A percentile compares a stretch with the other conserved stretches of the same genome.
Conservation (phyloP, 2,888 invertebrate species). For the Fissipunctia ypsillon region DNA sequence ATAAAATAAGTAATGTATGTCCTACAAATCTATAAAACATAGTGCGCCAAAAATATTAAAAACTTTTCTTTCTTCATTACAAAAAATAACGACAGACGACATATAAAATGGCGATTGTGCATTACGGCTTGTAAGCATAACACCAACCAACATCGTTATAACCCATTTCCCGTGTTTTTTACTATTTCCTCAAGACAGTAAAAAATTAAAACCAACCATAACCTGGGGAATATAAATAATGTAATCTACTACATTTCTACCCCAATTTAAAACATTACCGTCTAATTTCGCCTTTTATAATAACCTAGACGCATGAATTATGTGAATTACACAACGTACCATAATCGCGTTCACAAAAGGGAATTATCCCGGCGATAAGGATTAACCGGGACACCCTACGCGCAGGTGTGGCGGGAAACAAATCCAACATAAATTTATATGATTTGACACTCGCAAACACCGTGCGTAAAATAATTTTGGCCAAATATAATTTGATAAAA, state of each 20-base stretch:
- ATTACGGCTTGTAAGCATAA: constrained; percentile 32
- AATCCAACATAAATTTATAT: constrained; percentile 88
- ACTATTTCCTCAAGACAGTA: constrained; percentile 48
- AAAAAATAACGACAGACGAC: constrained; percentile 23
- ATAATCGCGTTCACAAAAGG: constrained; percentile 71
- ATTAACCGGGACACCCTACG: constrained; percentile 76
- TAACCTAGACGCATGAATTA: constrained; percentile 66
- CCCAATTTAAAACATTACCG: constrained; percentile 55
- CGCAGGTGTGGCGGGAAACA: constrained; percentile 82
- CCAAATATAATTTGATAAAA: constrained; percentile 66
- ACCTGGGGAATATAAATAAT: constrained; percentile 34
- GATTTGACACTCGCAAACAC: constrained; percentile 86
- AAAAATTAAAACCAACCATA: constrained; percentile 27
- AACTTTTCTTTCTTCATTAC: too few species aligned
- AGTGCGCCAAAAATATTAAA: too few species aligned
- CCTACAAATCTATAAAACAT: too few species aligned
- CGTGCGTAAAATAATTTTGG: constrained; percentile 77
- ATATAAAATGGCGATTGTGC: constrained; percentile 26
- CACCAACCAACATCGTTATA: constrained; percentile 22
- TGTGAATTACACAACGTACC: constrained; percentile 58
- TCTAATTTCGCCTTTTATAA: constrained; percentile 60
- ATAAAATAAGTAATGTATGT: too few species aligned
- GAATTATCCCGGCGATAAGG: constrained; percentile 76
- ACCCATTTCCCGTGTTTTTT: constrained; percentile 37
- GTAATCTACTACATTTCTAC: constrained; percentile 31